Base-by-base conservation (phyloP, 2,888 invertebrate genomes). In the Microctonus hyperodae region DNA sequence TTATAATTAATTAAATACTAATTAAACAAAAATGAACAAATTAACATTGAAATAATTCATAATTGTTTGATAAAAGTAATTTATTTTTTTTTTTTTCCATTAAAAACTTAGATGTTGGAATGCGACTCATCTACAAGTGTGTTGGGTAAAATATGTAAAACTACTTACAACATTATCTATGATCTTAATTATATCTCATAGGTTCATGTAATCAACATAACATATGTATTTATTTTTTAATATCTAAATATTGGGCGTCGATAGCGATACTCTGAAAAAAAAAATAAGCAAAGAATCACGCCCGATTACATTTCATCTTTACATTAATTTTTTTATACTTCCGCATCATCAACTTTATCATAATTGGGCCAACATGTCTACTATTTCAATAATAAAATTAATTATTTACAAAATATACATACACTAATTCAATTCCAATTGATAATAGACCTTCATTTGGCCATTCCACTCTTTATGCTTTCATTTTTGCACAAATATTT, bases 51-150 rank as follows among this genome's bases (percentile, higher is more conserved):
- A n/a, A n/a, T n/a, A 40, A 10, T 11, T 23, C 25, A 40, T n/a
- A 31, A 48, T 50, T 72, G 70, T 70, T 77, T 81, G 81, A 78
- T 78, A 80, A 82, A 82, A 82, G 78, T 82, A 79, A 78, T 78
- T 78, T 72, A 71, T n/a, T n/a, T 28, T 28, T 28, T 73, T 71
- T 66, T 63, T 71, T 73, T 78, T 76, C 79, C 75, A 76, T 82
- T 82, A 81, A 81, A 81, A 80, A 82, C 78, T 79, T 82, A 81
- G 77, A 77, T 70, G 77, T 76, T 81, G 82, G 82, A 83, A 83
- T 83, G 82, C 82, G 78, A 80, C 77, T 82, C 71, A 71, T 78
- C 82, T 82, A 83, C 81, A 83, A 75, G 75, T 80, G 79, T 79
- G 79, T 81, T 74, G 78, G 78, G 78, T 82, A 83, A 80, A 81